Conservation (phyloP, 2,888 invertebrate genomes). For the Andrena camellia region DNA sequence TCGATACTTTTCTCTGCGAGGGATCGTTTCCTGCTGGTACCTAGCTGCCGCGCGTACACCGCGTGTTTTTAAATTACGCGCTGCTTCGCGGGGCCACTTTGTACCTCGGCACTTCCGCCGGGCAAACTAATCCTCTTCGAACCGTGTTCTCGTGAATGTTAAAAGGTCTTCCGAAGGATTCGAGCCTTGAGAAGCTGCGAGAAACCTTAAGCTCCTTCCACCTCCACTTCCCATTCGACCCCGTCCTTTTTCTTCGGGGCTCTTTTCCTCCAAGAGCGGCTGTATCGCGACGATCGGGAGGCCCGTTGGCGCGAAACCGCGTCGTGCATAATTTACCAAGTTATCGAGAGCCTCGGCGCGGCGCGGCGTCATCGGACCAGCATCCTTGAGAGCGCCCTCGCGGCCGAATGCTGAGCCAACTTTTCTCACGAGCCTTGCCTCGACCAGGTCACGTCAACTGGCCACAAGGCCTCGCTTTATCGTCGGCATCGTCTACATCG, state of each 20-base stretch:
- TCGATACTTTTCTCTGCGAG: not conserved
- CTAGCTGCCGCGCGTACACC: not conserved
- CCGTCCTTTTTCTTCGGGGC: not conserved
- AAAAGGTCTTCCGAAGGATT: constrained; percentile 39
- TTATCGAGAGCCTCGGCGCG: constrained; percentile 22
- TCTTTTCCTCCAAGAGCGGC: not conserved
- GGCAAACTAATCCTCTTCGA: constrained; percentile 51
- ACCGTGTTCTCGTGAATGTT: constrained; percentile 62
- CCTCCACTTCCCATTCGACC: not conserved
- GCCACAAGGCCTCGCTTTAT: not conserved
- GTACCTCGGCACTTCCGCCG: constrained; percentile 43
- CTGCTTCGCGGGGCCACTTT: constrained; percentile 46
- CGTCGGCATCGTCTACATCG: not conserved
- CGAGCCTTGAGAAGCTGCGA: not conserved
- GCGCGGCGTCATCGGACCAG: not conserved
- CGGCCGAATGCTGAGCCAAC: constrained; percentile 16
- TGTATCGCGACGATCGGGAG: constrained; percentile 40
- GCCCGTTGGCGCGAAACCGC: constrained; percentile 34
- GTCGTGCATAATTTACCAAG: constrained; percentile 59
- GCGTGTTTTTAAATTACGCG: constrained; percentile 54
- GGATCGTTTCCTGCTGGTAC: not conserved
- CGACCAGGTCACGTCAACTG: not conserved
- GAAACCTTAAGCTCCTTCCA: constrained; percentile 25
- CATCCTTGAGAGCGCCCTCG: not conserved
- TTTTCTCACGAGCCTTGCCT: not conserved